Base-by-base conservation (phyloP, 2,888 invertebrate species). In the Meiosimyza platycephala region DNA sequence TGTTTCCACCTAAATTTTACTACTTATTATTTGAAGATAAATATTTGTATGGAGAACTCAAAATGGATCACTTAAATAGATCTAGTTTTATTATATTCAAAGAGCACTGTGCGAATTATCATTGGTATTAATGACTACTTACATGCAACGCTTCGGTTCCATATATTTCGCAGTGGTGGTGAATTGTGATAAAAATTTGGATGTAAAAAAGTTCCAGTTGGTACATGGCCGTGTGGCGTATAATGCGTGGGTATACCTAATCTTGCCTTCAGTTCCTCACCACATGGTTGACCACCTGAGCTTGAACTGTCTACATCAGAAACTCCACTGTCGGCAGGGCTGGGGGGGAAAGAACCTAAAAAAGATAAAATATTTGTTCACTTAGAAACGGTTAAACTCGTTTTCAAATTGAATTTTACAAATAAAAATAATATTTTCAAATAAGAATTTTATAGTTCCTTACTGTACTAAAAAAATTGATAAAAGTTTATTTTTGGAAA, bases 241-340 rank as follows among this genome's bases (percentile, higher is more conserved):
- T 90, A 90, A 88, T 89, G 80, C 60, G 88, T 81, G 76, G 92
- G 91, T 73, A 94, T 94, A 87, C 95, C 95, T 80, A 96, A 91
- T 79, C 96, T 91, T 73, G 95, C 94, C 89, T 96, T 96, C 84
- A 95, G 89, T 88, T 96, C 95, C 87, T 96, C 94, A 75, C 87
- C 87, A 76, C 88, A 88, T 62, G 88, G 89, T 85, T 91, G 91
- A 76, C 92, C 94, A 76, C 93, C 93, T 59, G 92, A 92, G 81
- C 95, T 96, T 78, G 96, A 96, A 80, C 96, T 96, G 89, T 98
- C 98, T 82, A 98, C 96, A 88, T 98, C 98, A 74, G 96, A 97
- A 69, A 98, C 97, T 76, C 98, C 98, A 86, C 96, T 97, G 90
- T 98, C 98, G 70, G 97, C 97, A 77, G 98, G 98, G 87, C 97